Conservation (phyloP, 2,888 invertebrate genomes). For the Morinoia aosen region DNA sequence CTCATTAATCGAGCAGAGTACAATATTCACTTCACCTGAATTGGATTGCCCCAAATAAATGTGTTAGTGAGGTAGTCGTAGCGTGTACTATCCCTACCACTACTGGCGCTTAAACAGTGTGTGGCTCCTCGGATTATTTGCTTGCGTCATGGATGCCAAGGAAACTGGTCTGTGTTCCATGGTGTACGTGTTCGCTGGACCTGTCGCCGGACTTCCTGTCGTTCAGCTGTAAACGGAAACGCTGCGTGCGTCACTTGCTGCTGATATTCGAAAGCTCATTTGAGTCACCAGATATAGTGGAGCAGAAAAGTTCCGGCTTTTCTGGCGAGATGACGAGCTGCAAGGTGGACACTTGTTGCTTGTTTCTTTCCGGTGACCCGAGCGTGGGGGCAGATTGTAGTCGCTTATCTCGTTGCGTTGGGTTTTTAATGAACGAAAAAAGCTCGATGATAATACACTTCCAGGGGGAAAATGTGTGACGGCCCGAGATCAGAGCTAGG, state of each 20-base stretch:
- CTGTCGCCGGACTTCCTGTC: too few relatives aligned
- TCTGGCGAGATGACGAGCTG: neutral
- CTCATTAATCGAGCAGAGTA: too few relatives aligned
- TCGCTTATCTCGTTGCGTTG: neutral
- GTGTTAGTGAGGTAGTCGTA: too few relatives aligned
- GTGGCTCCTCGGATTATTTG: neutral
- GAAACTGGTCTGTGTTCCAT: neutral
- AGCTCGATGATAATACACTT: too few relatives aligned
- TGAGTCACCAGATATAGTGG: neutral
- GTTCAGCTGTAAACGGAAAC: too few relatives aligned
- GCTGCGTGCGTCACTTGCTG: neutral
- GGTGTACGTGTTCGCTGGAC: neutral
- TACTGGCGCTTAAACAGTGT: neutral
- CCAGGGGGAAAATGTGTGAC: too few relatives aligned
- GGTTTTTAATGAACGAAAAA: neutral
- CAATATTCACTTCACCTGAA: too few relatives aligned
- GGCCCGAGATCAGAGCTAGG: too few relatives aligned
- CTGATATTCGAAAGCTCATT: neutral
- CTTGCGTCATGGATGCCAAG: neutral
- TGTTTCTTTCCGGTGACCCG: neutral
- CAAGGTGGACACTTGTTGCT: neutral
- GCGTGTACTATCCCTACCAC: neutral
- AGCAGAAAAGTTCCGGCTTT: neutral
- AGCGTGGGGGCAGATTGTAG: neutral
- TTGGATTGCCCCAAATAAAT: too few relatives aligned